Conservation (phyloP, 2,797 vertebrate species). For the Sebastes itinus region DNA sequence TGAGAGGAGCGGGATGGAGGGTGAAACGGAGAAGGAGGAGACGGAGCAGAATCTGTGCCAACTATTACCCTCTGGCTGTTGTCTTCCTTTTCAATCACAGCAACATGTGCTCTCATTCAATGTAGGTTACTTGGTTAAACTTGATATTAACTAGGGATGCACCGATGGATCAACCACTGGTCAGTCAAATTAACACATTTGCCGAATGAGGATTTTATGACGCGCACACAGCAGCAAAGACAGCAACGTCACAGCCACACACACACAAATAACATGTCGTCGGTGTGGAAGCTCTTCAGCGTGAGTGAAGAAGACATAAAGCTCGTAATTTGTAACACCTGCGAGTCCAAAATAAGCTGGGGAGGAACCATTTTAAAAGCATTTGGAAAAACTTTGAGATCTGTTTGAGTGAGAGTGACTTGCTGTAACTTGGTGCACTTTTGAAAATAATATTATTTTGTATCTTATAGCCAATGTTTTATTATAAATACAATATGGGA, state of each 20-base stretch:
- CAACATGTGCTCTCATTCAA: slow-evolving; percentile 64
- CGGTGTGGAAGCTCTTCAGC: not conserved
- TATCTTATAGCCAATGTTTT: not conserved
- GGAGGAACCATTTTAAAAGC: too few relatives aligned
- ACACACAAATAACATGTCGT: not conserved
- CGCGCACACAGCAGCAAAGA: not conserved
- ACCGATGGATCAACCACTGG: too few relatives aligned
- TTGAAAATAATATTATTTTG: not conserved
- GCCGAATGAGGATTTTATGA: too few relatives aligned
- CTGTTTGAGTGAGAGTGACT: not conserved
- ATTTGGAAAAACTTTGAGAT: not conserved
- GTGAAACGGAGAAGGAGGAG: slow-evolving; percentile 65
- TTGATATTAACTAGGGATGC: slow-evolving; percentile 68
- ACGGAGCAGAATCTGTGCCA: slow-evolving; percentile 75
- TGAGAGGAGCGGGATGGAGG: slow-evolving; percentile 63
- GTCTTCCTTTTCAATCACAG: slow-evolving; percentile 77
- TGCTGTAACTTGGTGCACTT: not conserved
- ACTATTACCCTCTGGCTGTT: slow-evolving; percentile 75
- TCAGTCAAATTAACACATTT: too few relatives aligned
- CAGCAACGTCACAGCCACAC: not conserved
- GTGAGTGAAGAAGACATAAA: too few relatives aligned
- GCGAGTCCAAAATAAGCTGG: too few relatives aligned
- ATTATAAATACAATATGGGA: not conserved
- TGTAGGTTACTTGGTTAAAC: slow-evolving; percentile 77
- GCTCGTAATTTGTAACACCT: too few relatives aligned